A percentile compares a stretch with the other conserved stretches of the same genome.
Evolutionary conservation across 2,888 invertebrate species (phyloP).

Genomic region (Cephus sareptanus): DNA sequence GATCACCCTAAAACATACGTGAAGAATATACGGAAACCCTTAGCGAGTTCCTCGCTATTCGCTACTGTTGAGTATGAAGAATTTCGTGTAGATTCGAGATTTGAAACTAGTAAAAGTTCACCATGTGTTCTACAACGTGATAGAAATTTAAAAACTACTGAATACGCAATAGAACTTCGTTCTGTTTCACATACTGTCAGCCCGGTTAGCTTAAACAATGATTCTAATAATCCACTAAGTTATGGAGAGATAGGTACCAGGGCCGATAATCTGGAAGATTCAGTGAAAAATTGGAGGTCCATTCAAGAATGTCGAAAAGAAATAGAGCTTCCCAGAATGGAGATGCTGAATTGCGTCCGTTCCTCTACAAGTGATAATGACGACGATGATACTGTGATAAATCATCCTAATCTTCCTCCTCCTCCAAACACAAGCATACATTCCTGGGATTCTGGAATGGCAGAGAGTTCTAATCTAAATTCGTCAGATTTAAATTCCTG

Average conservation of each 20-base stretch:
- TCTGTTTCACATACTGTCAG: not conserved
- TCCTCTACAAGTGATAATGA: not conserved
- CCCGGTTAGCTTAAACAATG: not conserved
- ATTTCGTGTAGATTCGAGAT: not conserved
- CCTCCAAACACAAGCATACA: constrained; percentile 56
- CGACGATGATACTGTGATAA: constrained; percentile 11
- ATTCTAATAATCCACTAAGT: not conserved
- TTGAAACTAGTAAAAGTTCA: constrained; percentile 47
- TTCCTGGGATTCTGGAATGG: constrained; percentile 85
- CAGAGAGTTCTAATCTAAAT: constrained; percentile 76
- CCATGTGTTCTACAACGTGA: constrained; percentile 20
- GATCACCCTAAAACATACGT: constrained; percentile 24
- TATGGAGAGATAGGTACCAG: not conserved
- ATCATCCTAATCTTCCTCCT: constrained; percentile 28
- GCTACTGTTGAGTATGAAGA: not conserved
- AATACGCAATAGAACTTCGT: not conserved
- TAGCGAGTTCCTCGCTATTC: constrained; percentile 1
- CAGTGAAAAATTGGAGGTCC: constrained; percentile 34
- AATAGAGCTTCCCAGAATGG: constrained; percentile 5
- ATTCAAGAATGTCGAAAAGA: constrained; percentile 25
- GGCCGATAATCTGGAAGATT: not conserved
- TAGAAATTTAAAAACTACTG: not conserved
- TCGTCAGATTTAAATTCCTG: constrained; percentile 52
- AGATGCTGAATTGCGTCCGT: not conserved
- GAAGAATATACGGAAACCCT: not conserved